Base-by-base conservation (phyloP, 1,140 invertebrate species). In the Sycobia sp. region DNA sequence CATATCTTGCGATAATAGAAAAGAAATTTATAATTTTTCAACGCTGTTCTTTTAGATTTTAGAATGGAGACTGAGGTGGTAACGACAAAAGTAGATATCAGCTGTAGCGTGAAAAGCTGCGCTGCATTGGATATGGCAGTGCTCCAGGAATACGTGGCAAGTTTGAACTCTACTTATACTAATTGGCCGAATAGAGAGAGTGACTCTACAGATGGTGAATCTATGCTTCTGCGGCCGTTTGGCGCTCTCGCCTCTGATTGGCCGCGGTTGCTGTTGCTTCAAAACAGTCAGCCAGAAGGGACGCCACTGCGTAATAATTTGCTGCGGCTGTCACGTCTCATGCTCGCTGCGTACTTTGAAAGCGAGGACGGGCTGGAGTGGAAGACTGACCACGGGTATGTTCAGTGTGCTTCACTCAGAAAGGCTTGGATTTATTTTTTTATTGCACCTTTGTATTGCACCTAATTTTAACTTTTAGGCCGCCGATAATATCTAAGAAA, bases 161-260 rank as follows among this genome's bases (percentile, higher is more conserved):
- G n/a, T 0, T 20, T 43, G 46, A 60, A 60, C 36, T 13, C 4
- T 0, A 16, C 32, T 16, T 4, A 32, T 4, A 11, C 5, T 11
- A 11, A 32, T 4, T 32, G 29, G 29, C 13, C 22, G 1, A 16
- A 10, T 2, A 43, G 34, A 14, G 36, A 22, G 16, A 32, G 4
- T 4, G 32, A 25, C 10, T 1, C 16, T 2, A 32, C 4, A 2
- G 36, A 41, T 3, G 11, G 11, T 16, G 9, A 5, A 1, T 10
- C 36, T 18, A 51, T 32, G 8, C 20, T 51, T 1, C 14, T 43
- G 9, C 39, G 55, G 39, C 72, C 72, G 0, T 75, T 76, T 13
- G 73, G 74, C 8, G 36, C 62, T 10, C 29, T 71, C 1, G 51
- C 47, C 8, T 67, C 71, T 0, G 74, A 76, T 41, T 76, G 74